A percentile compares a stretch with the other conserved stretches of the same genome.
Conservation (phyloP, 2,113 vertebrate species). For the Alligator sinensis region DNA sequence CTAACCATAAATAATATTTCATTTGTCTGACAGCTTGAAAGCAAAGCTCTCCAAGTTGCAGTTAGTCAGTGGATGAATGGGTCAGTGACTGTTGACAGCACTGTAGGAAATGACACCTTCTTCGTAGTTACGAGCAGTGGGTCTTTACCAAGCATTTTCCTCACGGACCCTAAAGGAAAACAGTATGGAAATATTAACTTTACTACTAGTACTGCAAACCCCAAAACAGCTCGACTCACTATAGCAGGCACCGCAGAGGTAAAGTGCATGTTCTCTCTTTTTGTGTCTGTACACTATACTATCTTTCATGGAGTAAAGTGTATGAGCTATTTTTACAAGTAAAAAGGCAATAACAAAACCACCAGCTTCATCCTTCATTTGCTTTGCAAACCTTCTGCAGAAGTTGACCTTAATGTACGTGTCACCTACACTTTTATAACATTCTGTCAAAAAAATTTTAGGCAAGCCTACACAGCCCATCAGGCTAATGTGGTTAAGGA, state of each 20-base stretch:
- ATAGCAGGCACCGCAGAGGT: constrained; percentile 79
- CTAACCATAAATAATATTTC: background rate
- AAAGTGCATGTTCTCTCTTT: background rate
- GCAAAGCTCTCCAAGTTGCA: constrained; percentile 22
- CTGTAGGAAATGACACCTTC: constrained; percentile 79
- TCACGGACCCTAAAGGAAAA: constrained; percentile 73
- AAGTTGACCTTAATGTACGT: too few relatives aligned
- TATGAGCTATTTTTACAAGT: background rate
- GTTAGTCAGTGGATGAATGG: constrained; percentile 55
- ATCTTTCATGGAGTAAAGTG: background rate
- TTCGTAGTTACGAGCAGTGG: constrained; percentile 71
- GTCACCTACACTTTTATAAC: too few relatives aligned
- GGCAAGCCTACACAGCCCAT: too few relatives aligned
- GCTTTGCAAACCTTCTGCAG: too few relatives aligned
- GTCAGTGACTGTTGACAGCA: constrained; percentile 73
- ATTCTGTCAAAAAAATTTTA: too few relatives aligned
- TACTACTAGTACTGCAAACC: background rate
- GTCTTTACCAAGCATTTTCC: constrained; percentile 24
- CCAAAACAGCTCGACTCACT: constrained; percentile 38
- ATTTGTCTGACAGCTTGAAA: constrained; percentile 72
- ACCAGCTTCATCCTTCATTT: too few relatives aligned
- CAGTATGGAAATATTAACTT: constrained; percentile 54
- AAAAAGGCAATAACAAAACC: background rate
- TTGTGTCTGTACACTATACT: background rate
- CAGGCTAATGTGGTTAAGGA: too few relatives aligned